These are phyloP conservation scores for Hippoglossus stenolepis DNA, from an alignment of 2,113 vertebrate genomes.

Conservation along the genomic window DNA sequence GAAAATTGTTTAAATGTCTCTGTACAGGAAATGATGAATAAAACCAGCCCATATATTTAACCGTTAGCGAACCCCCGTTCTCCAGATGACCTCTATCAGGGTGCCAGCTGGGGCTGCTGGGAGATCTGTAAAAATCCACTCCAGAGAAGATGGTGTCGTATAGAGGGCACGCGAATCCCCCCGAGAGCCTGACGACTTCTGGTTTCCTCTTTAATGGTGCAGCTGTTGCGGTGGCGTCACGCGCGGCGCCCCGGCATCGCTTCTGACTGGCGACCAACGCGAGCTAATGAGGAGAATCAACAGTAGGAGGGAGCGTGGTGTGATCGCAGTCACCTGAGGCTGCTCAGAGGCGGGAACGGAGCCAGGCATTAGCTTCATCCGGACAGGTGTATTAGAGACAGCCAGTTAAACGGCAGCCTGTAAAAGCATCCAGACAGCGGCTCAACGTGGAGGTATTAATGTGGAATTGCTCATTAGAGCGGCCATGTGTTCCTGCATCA, in stretches of 20 bases:
- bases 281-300: conserved; percentile 66
- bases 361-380: conserved; percentile 49
- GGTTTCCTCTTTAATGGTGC: conserved; percentile 50
- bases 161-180: conserved; percentile 29
- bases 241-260: conserved; percentile 2
- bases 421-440: conserved; percentile 71
- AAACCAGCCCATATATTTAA: conserved; percentile 2
- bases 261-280: conserved; percentile 40
- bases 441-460: conserved; percentile 55
- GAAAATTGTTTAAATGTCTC: no score
- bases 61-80: conserved; percentile 8
- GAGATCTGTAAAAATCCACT: conserved; percentile 25
- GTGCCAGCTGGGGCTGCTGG: conserved; percentile 34
- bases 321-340: conserved; percentile 43
- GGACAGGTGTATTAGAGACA: conserved; percentile 60
- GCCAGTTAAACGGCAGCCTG: conserved; percentile 61
- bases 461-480: conserved; percentile 65
- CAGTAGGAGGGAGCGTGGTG: conserved; percentile 3
- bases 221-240: conserved; percentile 58
- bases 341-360: conserved; percentile 9
- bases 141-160: conserved; percentile 36
- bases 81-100: conserved; percentile 28
- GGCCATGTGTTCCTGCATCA: conserved; percentile 57
- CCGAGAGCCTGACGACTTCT: conserved; percentile 26
- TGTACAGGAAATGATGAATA: not conserved